Evolutionary conservation across 2,888 invertebrate genomes (phyloP).

Genomic region (Hirtodrosophila trivittata): DNA sequence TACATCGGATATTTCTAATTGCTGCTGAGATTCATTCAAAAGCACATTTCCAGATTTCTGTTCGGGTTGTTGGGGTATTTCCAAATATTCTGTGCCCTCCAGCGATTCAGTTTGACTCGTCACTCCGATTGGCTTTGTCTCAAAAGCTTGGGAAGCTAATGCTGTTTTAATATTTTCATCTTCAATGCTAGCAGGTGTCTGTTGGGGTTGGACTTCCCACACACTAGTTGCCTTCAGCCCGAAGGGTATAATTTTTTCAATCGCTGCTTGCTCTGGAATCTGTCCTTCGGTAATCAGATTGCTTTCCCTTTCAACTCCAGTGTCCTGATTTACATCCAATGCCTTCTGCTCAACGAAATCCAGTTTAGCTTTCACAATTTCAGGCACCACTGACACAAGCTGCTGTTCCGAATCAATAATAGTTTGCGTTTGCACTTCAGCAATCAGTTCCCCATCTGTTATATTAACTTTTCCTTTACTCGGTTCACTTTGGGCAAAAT

Average conservation of each 20-base stretch:
- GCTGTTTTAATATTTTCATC: conserved; percentile 57
- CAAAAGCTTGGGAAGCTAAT: conserved; percentile 82
- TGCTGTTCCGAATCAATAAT: conserved; percentile 88
- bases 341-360: conserved; percentile 85
- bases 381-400: conserved; percentile 30
- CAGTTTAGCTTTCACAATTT: conserved; percentile 42
- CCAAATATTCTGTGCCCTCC: conserved; percentile 54
- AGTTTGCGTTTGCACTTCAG: conserved; percentile 86
- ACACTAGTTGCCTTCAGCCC: conserved; percentile 83
- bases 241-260: conserved; percentile 74
- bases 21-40: conserved; percentile 43
- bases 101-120: conserved; percentile 57
- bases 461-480: conserved; percentile 86
- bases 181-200: conserved; percentile 81
- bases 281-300: conserved; percentile 82
- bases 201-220: conserved; percentile 84
- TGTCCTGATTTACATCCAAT: conserved; percentile 87
- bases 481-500: conserved; percentile 42
- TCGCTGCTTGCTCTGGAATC: conserved; percentile 72
- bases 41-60: conserved; percentile 26
- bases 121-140: conserved; percentile 78
- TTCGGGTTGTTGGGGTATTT: conserved; percentile 39
- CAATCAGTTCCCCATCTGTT: conserved; percentile 85
- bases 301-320: conserved; percentile 88
- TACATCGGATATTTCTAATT: conserved; percentile 71